These are phyloP conservation scores for Hesperophylax magnus DNA, from an alignment of 1,140 invertebrate species.

Conservation along the genomic window DNA sequence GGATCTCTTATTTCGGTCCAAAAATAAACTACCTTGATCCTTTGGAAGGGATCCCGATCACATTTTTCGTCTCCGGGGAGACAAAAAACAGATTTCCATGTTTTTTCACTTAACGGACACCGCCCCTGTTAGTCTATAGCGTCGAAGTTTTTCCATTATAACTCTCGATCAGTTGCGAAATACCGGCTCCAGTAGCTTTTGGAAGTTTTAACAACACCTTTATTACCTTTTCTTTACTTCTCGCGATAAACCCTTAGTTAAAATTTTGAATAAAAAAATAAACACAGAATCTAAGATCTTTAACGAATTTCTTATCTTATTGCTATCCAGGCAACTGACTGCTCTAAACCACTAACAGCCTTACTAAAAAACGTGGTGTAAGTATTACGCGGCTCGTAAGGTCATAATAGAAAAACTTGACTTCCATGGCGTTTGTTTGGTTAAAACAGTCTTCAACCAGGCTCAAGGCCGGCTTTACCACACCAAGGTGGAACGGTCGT, in stretches of 20 bases:
- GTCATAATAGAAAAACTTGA: no score
- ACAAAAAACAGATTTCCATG: conserved; percentile 45
- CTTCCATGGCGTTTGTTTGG: no score
- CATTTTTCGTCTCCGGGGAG: neutral
- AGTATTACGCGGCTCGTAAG: no score
- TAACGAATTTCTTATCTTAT: no score
- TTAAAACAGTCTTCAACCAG: no score
- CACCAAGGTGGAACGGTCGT: no score
- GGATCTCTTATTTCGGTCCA: neutral
- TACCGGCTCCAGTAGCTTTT: neutral
- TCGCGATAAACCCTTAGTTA: neutral
- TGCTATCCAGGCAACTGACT: no score
- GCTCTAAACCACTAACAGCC: no score
- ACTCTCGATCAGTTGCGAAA: conserved; percentile 32
- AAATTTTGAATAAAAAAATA: no score
- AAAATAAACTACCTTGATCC: neutral
- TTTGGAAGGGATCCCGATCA: neutral
- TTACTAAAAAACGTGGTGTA: no score
- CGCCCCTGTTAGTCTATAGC: conserved; percentile 39
- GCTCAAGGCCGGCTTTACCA: no score
- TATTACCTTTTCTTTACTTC: neutral
- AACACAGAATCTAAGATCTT: no score
- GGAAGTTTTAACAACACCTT: conserved; percentile 7
- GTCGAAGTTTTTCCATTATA: conserved; percentile 50
- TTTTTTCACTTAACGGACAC: conserved; percentile 48